A percentile compares a stretch with the other conserved stretches of the same genome.
These are phyloP conservation scores for Stenotaenia linearis DNA, from an alignment of 2,888 invertebrate genomes.

Conservation along the genomic window DNA sequence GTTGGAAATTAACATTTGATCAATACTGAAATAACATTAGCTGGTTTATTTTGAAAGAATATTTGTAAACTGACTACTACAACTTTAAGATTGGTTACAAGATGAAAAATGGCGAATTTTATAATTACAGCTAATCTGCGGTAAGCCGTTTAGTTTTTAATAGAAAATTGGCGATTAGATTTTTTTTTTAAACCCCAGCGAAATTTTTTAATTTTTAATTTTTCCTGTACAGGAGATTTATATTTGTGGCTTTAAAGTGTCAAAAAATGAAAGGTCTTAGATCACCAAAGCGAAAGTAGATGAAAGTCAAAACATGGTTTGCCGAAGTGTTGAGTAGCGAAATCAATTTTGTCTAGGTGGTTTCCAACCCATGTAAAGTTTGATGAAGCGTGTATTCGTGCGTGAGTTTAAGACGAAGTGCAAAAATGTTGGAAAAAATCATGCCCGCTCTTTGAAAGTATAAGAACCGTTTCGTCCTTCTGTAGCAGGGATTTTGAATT, in stretches of 20 bases:
- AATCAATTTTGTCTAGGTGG: slow-evolving; percentile 6
- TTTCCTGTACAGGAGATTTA: neutral
- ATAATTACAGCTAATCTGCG: too few relatives aligned
- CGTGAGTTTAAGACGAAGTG: neutral
- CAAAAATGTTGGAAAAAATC: neutral
- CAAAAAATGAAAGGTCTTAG: neutral
- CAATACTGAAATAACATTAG: too few relatives aligned
- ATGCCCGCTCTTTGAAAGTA: neutral
- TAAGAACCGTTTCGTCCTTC: neutral
- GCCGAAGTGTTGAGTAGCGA: neutral
- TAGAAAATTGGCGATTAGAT: too few relatives aligned
- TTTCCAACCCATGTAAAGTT: neutral
- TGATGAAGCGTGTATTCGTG: neutral
- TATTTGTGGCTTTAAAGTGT: slow-evolving; percentile 7
- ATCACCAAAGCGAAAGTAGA: neutral
- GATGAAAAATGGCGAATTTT: too few relatives aligned
- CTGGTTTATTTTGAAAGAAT: too few relatives aligned
- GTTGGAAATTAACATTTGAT: too few relatives aligned
- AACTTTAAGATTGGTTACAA: too few relatives aligned
- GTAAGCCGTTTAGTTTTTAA: too few relatives aligned
- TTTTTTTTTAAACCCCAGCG: too few relatives aligned
- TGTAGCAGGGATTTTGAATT: neutral
- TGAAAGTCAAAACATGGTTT: neutral
- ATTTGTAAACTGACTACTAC: too few relatives aligned
- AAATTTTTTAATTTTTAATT: too few relatives aligned